Percentiles rank a stretch among this genome's conserved stretches.
Evolutionary conservation across 2,113 vertebrate genomes (phyloP).

Genomic region (Carassius gibelio): DNA sequence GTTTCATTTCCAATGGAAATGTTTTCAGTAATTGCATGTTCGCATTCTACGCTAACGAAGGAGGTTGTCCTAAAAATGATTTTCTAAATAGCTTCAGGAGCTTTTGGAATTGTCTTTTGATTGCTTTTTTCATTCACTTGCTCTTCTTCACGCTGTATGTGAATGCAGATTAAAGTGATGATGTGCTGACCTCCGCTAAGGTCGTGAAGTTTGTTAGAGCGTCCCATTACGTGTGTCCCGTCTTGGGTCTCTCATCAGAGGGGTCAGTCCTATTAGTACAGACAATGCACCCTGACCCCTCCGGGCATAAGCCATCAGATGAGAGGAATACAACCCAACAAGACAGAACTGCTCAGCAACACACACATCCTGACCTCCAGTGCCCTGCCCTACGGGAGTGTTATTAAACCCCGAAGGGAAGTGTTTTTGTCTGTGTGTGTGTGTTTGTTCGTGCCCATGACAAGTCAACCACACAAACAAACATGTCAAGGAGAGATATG

Average conservation of each 20-base stretch:
- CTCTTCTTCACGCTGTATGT: conserved; percentile 26
- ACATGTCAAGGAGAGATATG: not conserved
- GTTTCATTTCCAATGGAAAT: conserved; percentile 11
- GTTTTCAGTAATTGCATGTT: conserved; percentile 4
- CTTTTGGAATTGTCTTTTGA: conserved; percentile 6
- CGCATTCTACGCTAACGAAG: not conserved
- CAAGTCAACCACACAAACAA: conserved; percentile 32
- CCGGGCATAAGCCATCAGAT: conserved; percentile 26
- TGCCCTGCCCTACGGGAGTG: conserved; percentile 24
- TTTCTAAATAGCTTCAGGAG: conserved; percentile 6
- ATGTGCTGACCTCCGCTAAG: conserved; percentile 11
- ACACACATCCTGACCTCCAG: conserved; percentile 45
- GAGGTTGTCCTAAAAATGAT: not conserved
- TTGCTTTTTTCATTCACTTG: conserved; percentile 19
- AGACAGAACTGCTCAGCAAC: conserved; percentile 44
- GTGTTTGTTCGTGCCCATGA: conserved; percentile 15
- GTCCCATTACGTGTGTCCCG: conserved; percentile 15
- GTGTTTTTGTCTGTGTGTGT: conserved; percentile 29
- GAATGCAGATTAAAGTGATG: conserved; percentile 30
- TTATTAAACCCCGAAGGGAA: conserved; percentile 42
- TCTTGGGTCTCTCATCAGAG: conserved; percentile 50
- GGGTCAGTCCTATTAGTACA: conserved; percentile 44
- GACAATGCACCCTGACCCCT: conserved; percentile 46
- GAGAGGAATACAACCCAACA: conserved; percentile 33
- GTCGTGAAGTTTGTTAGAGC: not conserved